phyloP scores from a whole-genome alignment of 2,797 vertebrate genomes.

The Helarctos malayanus region DNA sequence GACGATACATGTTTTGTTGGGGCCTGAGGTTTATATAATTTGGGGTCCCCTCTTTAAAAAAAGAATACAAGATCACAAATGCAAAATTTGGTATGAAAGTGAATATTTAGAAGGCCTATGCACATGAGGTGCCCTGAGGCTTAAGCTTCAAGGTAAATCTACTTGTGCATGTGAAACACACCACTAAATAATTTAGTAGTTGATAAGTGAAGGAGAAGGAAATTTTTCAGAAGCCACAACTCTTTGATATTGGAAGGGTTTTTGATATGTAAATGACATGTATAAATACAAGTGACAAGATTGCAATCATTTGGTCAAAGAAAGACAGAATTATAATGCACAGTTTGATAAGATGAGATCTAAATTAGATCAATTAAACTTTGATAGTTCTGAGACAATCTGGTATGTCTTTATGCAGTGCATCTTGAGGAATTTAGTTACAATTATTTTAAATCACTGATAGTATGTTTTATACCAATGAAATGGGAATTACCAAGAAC shows the following conservation, averaged over 20 bases:
- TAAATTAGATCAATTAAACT: slow-evolving; percentile 88
- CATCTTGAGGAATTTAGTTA: slow-evolving; percentile 83
- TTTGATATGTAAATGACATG: slow-evolving; percentile 81
- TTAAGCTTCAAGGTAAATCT: slow-evolving; percentile 74
- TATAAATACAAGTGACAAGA: slow-evolving; percentile 80
- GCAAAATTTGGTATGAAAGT: slow-evolving; percentile 61
- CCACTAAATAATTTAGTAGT: slow-evolving; percentile 67
- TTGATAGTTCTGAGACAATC: slow-evolving; percentile 86
- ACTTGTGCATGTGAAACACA: slow-evolving; percentile 53
- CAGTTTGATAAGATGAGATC: slow-evolving; percentile 76
- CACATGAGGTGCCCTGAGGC: slow-evolving; percentile 1
- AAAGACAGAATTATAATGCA: slow-evolving; percentile 75
- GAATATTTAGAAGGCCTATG: slow-evolving; percentile 53
- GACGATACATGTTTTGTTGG: background rate
- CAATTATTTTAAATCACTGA: slow-evolving; percentile 84
- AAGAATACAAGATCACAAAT: slow-evolving; percentile 51
- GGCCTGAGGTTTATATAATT: slow-evolving; percentile 26
- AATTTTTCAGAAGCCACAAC: slow-evolving; percentile 64
- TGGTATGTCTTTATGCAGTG: slow-evolving; percentile 76
- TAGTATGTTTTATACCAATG: slow-evolving; percentile 81
- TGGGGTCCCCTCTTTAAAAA: background rate
- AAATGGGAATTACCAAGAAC: slow-evolving; percentile 80
- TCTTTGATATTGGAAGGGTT: slow-evolving; percentile 70
- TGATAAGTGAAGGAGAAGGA: slow-evolving; percentile 71
- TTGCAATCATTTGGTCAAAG: slow-evolving; percentile 81